Evolutionary conservation across 2,888 invertebrate genomes (phyloP).

Genomic region (Orthosia gothica): DNA sequence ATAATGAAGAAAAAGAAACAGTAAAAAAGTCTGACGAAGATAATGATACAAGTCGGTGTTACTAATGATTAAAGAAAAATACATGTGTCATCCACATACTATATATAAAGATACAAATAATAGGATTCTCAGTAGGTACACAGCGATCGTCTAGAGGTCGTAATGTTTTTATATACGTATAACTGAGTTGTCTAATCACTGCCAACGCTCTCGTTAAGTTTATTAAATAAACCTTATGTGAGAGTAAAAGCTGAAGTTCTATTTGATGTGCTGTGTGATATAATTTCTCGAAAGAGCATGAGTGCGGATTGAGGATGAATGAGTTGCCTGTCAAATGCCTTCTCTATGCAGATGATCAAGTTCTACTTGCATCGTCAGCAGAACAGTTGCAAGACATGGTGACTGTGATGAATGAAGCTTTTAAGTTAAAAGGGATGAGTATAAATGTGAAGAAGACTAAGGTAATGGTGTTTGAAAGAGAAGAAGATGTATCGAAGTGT

Average conservation of each 20-base stretch:
- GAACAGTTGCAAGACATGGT: too few species aligned
- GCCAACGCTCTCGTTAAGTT: conserved; percentile 21
- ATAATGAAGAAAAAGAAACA: background rate
- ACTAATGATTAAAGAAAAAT: conserved; percentile 18
- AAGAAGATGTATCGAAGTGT: too few species aligned
- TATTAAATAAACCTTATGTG: conserved; percentile 12
- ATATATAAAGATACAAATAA: conserved; percentile 6
- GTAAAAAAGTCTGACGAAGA: background rate
- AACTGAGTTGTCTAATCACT: conserved; percentile 45
- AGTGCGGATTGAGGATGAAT: too few species aligned
- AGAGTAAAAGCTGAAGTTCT: background rate
- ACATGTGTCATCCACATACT: background rate
- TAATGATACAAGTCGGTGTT: conserved; percentile 7
- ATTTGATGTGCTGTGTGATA: background rate
- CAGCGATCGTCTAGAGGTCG: conserved; percentile 42
- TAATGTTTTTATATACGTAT: conserved; percentile 1
- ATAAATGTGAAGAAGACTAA: too few species aligned
- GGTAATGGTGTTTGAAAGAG: too few species aligned
- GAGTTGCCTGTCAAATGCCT: too few species aligned
- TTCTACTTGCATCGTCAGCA: too few species aligned
- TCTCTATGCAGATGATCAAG: too few species aligned
- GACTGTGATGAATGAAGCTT: too few species aligned
- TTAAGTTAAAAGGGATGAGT: too few species aligned
- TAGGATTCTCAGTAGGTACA: conserved; percentile 3
- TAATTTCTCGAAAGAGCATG: too few species aligned